phyloP scores from a whole-genome alignment of 1,140 invertebrate species.

The Mycetomoellerius zeteki region DNA sequence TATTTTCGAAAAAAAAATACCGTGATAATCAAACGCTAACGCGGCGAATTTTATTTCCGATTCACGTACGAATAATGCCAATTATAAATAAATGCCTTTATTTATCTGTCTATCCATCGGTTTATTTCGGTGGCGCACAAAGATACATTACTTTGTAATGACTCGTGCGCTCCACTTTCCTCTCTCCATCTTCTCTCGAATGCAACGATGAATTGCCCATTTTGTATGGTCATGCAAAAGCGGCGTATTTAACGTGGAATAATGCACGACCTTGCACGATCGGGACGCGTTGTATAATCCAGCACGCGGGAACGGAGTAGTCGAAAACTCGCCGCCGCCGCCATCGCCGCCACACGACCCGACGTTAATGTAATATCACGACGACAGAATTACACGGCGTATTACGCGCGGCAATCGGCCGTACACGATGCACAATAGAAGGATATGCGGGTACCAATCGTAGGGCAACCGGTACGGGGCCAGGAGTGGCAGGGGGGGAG shows the following conservation, averaged over 20 bases:
- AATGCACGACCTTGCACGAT: conserved; percentile 58
- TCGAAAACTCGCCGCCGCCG: conserved; percentile 58
- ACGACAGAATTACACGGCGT: conserved; percentile 79
- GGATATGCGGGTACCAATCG: conserved; percentile 78
- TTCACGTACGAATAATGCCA: neutral
- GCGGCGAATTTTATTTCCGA: too few relatives aligned
- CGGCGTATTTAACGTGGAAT: conserved; percentile 53
- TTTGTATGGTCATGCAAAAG: conserved; percentile 31
- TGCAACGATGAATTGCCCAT: conserved; percentile 18
- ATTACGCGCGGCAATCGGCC: conserved; percentile 79
- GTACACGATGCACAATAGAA: conserved; percentile 79
- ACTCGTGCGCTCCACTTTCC: conserved; percentile 8
- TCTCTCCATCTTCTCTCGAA: neutral
- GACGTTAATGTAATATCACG: conserved; percentile 72
- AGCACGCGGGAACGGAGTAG: neutral
- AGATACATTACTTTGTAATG: conserved; percentile 21
- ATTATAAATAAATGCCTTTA: conserved; percentile 11
- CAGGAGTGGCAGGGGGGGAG: neutral
- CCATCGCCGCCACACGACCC: conserved; percentile 7
- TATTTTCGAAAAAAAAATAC: conserved; percentile 30
- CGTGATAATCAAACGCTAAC: neutral
- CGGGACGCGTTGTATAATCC: conserved; percentile 46
- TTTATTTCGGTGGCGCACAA: neutral
- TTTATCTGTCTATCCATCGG: neutral
- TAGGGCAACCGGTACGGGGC: conserved; percentile 29